Percentiles rank a stretch among this genome's conserved stretches.
phyloP scores from a whole-genome alignment of 2,888 invertebrate genomes.

The Drosophila nr. fundita region DNA sequence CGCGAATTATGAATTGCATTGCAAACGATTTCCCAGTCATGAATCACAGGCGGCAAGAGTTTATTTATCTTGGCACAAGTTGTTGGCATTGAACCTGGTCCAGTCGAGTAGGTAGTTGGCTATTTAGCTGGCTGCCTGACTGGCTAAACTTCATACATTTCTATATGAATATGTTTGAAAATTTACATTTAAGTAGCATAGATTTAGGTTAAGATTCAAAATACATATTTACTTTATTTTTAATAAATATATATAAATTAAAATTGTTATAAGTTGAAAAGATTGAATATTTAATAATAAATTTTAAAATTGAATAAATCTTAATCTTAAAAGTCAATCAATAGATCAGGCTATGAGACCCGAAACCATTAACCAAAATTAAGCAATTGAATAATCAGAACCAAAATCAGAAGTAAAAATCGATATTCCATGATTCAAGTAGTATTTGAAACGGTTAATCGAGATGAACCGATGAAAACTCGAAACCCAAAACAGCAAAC shows the following conservation, averaged over 20 bases:
- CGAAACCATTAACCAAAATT: background rate
- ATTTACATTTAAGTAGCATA: accelerated
- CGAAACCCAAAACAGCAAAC: background rate
- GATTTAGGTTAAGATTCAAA: background rate
- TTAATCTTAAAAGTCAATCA: background rate
- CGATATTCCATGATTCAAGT: background rate
- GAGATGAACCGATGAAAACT: background rate
- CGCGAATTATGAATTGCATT: conserved; percentile 55
- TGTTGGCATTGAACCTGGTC: background rate
- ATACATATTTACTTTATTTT: background rate
- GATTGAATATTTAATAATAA: background rate
- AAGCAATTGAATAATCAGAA: background rate
- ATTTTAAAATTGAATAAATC: background rate
- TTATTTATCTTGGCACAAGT: conserved; percentile 18
- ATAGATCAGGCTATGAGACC: background rate
- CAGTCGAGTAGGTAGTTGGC: background rate
- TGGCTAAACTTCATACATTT: too few relatives aligned
- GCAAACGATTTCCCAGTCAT: conserved; percentile 33
- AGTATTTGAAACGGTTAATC: background rate
- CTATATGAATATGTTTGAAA: background rate
- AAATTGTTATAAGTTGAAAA: background rate
- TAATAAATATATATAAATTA: background rate
- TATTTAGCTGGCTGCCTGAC: too few relatives aligned
- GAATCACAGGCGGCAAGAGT: conserved; percentile 18
- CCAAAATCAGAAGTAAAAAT: background rate